Evolutionary conservation across 2,888 invertebrate genomes (phyloP).

Genomic region (Buathra laborator): DNA sequence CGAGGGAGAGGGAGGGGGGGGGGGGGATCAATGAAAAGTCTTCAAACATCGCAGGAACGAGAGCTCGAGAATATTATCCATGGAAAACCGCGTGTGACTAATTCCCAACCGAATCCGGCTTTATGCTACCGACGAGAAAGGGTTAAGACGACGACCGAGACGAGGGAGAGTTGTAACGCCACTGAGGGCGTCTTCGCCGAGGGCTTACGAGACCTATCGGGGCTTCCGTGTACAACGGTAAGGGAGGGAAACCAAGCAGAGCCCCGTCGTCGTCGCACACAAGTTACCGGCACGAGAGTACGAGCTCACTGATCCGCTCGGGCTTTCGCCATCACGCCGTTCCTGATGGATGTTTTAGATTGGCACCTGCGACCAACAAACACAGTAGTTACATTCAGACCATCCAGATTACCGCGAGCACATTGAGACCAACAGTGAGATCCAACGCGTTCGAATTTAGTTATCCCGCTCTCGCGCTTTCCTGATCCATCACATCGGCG

Average conservation of each 20-base stretch:
- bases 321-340: constrained; percentile 77
- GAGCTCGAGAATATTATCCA: constrained; percentile 60
- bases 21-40: constrained; percentile 61
- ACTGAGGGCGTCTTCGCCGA: constrained; percentile 72
- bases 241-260: constrained; percentile 43
- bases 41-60: constrained; percentile 52
- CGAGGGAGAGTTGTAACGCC: constrained; percentile 41
- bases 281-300: constrained; percentile 34
- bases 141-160: constrained; percentile 76
- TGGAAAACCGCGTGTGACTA: constrained; percentile 67
- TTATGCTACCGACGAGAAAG: constrained; percentile 72
- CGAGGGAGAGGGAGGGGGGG: background rate
- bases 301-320: constrained; percentile 72
- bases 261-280: constrained; percentile 34
- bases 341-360: constrained; percentile 82
- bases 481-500: background rate
- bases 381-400: constrained; percentile 77
- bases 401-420: constrained; percentile 44
- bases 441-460: constrained; percentile 13
- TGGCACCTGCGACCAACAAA: constrained; percentile 81
- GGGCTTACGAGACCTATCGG: constrained; percentile 66
- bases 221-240: constrained; percentile 62
- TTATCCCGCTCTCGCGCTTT: constrained; percentile 10
- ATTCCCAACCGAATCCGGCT: constrained; percentile 73
- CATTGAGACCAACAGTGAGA: background rate